A percentile compares a stretch with the other conserved stretches of the same genome.
Evolutionary conservation across 2,113 vertebrate species (phyloP).

Genomic region (Tychaedon coryphoeus): DNA sequence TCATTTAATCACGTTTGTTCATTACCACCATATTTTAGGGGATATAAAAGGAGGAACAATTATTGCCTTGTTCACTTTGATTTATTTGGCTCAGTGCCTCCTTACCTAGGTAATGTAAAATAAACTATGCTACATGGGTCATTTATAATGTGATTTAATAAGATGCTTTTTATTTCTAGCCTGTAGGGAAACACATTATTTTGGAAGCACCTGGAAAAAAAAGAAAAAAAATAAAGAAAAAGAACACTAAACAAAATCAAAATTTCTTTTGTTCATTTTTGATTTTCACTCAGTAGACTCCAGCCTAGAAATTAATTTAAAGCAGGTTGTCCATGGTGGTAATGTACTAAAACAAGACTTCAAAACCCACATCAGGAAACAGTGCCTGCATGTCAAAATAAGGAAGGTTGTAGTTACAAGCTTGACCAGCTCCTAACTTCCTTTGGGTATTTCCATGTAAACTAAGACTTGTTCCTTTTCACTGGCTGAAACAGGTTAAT

Average conservation of each 20-base stretch:
- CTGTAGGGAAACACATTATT: slow-evolving; percentile 32
- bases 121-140: slow-evolving; percentile 66
- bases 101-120: slow-evolving; percentile 67
- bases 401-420: not conserved
- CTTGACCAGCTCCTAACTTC: not conserved
- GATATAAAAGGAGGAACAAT: slow-evolving; percentile 61
- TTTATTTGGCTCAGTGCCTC: slow-evolving; percentile 63
- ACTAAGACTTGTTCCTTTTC: not conserved
- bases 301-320: slow-evolving; percentile 41
- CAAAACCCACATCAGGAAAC: not conserved
- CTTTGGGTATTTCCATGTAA: not conserved
- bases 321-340: not conserved
- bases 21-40: slow-evolving; percentile 57
- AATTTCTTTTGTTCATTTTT: not conserved
- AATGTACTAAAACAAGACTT: not conserved
- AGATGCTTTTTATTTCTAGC: slow-evolving; percentile 59
- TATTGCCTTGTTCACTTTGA: slow-evolving; percentile 69
- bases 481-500: not conserved
- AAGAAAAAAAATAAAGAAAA: rapidly evolving
- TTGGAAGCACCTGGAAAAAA: not conserved
- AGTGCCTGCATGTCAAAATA: not conserved
- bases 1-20: slow-evolving; percentile 55
- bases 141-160: slow-evolving; percentile 74
- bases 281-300: not conserved
- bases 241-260: not conserved